These are phyloP conservation scores for Leptobrachium leishanense DNA, from an alignment of 2,113 vertebrate species.

Conservation along the genomic window DNA sequence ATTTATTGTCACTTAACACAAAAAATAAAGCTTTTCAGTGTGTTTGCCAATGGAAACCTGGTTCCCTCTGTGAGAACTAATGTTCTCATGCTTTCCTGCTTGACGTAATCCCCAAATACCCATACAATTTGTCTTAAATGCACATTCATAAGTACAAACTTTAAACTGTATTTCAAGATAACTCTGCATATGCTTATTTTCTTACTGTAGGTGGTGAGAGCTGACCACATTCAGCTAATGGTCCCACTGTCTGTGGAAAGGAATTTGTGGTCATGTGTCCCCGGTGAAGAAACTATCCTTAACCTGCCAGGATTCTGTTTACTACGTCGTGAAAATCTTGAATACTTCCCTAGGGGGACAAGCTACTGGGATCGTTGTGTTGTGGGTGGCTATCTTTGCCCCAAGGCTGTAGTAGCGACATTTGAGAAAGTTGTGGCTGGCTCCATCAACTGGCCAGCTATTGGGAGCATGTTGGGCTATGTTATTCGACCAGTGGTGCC, in stretches of 20 bases:
- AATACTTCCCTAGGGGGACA: slow-evolving; percentile 93
- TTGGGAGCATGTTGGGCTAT: slow-evolving; percentile 90
- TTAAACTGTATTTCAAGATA: neutral
- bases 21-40: too few relatives aligned
- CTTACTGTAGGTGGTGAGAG: slow-evolving; percentile 82
- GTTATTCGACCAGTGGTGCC: slow-evolving; percentile 89
- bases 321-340: slow-evolving; percentile 90
- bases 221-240: slow-evolving; percentile 95
- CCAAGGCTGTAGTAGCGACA: slow-evolving; percentile 84
- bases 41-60: too few relatives aligned
- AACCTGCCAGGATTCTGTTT: slow-evolving; percentile 94
- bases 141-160: neutral
- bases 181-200: too few relatives aligned
- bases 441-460: slow-evolving; percentile 98
- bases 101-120: too few relatives aligned
- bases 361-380: slow-evolving; percentile 99
- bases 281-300: slow-evolving; percentile 97
- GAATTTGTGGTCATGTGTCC: slow-evolving; percentile 92
- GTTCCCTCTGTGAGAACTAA: too few relatives aligned
- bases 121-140: neutral
- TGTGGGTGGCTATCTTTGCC: slow-evolving; percentile 94
- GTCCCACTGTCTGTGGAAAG: slow-evolving; percentile 91
- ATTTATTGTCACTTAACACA: too few relatives aligned
- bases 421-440: slow-evolving; percentile 92
- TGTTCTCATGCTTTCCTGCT: too few relatives aligned